Percentiles rank a stretch among this genome's conserved stretches.
Evolutionary conservation across 2,888 invertebrate species (phyloP).

Genomic region (Globia sparganii): DNA sequence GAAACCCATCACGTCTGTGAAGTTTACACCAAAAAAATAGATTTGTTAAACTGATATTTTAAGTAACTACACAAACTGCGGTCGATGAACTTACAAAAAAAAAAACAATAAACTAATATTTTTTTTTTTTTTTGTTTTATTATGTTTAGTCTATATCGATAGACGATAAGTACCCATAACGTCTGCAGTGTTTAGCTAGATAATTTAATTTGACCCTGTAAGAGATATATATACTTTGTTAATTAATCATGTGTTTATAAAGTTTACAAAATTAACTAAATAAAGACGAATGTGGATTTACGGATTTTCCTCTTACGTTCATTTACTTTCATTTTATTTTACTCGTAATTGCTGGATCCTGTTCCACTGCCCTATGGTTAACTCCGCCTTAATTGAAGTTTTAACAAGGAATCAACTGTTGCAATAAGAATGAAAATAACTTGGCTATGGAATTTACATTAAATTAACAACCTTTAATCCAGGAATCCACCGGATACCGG

Average conservation of each 20-base stretch:
- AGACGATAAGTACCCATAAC: too few species aligned
- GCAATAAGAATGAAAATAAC: background rate
- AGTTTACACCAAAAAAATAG: too few species aligned
- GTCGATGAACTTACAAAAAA: too few species aligned
- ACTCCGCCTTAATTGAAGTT: background rate
- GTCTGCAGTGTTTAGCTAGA: too few species aligned
- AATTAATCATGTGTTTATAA: background rate
- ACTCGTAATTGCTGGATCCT: constrained; percentile 16
- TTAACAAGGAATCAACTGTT: background rate
- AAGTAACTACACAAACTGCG: too few species aligned
- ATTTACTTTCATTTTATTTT: constrained; percentile 23
- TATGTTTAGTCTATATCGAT: too few species aligned
- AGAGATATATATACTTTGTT: too few species aligned
- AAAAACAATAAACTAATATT: too few species aligned
- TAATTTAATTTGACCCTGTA: too few species aligned
- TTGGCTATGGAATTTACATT: background rate
- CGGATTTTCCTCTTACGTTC: constrained; percentile 44
- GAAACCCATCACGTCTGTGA: too few species aligned
- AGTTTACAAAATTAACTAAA: background rate
- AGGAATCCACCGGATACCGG: background rate
- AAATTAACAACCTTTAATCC: background rate
- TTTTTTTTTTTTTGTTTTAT: too few species aligned
- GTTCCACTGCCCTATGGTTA: constrained; percentile 33
- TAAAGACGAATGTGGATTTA: background rate
- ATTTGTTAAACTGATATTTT: too few species aligned